These are phyloP conservation scores for Drosophila rellima DNA, from an alignment of 2,888 invertebrate species.

Conservation along the genomic window DNA sequence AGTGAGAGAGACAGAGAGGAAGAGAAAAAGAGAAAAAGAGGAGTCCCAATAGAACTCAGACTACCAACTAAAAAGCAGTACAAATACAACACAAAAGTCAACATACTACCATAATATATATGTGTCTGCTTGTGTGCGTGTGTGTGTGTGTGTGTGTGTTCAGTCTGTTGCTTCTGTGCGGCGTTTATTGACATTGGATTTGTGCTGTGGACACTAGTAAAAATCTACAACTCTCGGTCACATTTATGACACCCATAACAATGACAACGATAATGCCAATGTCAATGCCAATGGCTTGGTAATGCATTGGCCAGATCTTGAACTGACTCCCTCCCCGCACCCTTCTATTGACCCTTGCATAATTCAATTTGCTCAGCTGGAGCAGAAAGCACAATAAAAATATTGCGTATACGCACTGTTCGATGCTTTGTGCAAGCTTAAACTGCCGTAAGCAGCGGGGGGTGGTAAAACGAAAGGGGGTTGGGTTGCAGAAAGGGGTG, in stretches of 20 bases:
- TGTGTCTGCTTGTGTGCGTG: conserved; percentile 1
- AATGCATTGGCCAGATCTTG: conserved; percentile 28
- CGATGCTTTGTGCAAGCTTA: conserved; percentile 37
- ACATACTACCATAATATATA: conserved; percentile 40
- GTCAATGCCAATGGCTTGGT: conserved; percentile 45
- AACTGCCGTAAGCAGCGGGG: conserved; percentile 30
- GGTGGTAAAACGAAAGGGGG: too few species aligned
- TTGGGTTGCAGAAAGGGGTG: background rate
- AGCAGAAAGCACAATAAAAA: conserved; percentile 23
- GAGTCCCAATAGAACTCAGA: conserved; percentile 19
- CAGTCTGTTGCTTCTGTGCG: conserved; percentile 30
- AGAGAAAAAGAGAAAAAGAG: background rate
- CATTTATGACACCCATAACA: conserved; percentile 63
- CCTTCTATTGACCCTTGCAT: conserved; percentile 31
- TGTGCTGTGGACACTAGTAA: conserved; percentile 48
- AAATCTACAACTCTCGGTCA: conserved; percentile 37
- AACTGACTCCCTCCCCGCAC: background rate
- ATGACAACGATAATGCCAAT: conserved; percentile 59
- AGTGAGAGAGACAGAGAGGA: background rate
- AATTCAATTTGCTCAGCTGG: conserved; percentile 62
- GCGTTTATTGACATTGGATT: conserved; percentile 74
- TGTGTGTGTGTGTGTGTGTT: conserved; percentile 8
- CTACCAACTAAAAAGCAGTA: conserved; percentile 71
- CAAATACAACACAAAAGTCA: conserved; percentile 70
- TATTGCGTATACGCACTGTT: conserved; percentile 68